Percentiles rank a stretch among this genome's conserved stretches.
Conservation (phyloP, 2,797 vertebrate genomes). For the Acanthornis magna region DNA sequence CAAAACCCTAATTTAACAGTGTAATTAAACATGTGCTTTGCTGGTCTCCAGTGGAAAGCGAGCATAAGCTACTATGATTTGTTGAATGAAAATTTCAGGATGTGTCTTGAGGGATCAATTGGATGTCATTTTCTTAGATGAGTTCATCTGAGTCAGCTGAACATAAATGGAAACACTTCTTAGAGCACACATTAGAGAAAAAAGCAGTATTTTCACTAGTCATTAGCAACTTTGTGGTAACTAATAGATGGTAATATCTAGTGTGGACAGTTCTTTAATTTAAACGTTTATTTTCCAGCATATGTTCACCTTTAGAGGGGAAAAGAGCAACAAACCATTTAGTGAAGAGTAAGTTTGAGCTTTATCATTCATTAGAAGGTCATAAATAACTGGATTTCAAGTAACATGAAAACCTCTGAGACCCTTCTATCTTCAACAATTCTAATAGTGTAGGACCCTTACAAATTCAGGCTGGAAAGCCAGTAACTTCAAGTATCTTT, state of each 20-base stretch:
- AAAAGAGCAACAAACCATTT: neutral
- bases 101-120: conserved; percentile 40
- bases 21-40: conserved; percentile 43
- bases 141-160: conserved; percentile 43
- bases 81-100: conserved; percentile 41
- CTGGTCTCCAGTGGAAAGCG: conserved; percentile 23
- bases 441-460: neutral
- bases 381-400: neutral
- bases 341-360: neutral
- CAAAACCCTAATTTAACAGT: conserved; percentile 48
- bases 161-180: conserved; percentile 23
- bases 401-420: neutral
- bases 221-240: conserved; percentile 36
- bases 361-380: neutral
- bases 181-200: conserved; percentile 1
- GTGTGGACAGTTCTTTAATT: conserved; percentile 12
- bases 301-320: neutral
- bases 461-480: neutral
- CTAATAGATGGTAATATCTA: conserved; percentile 8
- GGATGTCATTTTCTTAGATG: conserved; percentile 44
- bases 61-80: conserved; percentile 18
- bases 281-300: neutral
- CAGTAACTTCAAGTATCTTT: neutral
- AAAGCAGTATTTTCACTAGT: conserved; percentile 40
- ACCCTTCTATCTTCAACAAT: neutral